Evolutionary conservation across 2,888 invertebrate genomes (phyloP).

Genomic region (Seira sanloemensis): DNA sequence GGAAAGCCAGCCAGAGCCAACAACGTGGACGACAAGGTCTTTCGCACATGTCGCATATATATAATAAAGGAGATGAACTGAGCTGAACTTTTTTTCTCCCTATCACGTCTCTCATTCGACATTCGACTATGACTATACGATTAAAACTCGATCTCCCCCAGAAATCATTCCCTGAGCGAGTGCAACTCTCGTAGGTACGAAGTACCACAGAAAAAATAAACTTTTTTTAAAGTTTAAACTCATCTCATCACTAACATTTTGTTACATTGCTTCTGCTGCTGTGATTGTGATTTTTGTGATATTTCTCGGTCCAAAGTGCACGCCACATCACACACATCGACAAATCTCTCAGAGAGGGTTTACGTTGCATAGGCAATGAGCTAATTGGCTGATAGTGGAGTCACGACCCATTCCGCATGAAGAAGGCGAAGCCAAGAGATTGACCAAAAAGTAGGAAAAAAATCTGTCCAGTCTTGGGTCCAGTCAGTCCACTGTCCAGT

Average conservation of each 20-base stretch:
- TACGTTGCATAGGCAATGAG: not conserved
- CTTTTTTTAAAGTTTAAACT: not conserved
- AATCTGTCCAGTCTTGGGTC: not conserved
- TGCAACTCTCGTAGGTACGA: not conserved
- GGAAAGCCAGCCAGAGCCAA: too few relatives aligned
- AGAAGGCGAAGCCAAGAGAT: too few relatives aligned
- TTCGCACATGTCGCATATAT: too few relatives aligned
- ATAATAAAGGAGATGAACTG: too few relatives aligned
- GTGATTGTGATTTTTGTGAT: not conserved
- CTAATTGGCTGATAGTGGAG: not conserved
- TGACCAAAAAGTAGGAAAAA: not conserved
- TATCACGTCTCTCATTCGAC: too few relatives aligned
- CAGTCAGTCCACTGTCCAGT: not conserved
- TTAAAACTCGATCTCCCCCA: not conserved
- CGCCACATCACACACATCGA: not conserved
- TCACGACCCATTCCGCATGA: not conserved
- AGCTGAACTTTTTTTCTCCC: too few relatives aligned
- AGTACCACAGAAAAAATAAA: not conserved
- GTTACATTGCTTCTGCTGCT: not conserved
- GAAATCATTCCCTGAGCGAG: not conserved
- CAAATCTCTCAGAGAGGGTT: not conserved
- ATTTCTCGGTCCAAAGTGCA: constrained; percentile 22
- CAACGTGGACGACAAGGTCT: too few relatives aligned
- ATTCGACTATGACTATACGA: not conserved
- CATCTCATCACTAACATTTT: not conserved